Conservation (phyloP, 2,797 vertebrate species). For the Glyptemys insculpta region DNA sequence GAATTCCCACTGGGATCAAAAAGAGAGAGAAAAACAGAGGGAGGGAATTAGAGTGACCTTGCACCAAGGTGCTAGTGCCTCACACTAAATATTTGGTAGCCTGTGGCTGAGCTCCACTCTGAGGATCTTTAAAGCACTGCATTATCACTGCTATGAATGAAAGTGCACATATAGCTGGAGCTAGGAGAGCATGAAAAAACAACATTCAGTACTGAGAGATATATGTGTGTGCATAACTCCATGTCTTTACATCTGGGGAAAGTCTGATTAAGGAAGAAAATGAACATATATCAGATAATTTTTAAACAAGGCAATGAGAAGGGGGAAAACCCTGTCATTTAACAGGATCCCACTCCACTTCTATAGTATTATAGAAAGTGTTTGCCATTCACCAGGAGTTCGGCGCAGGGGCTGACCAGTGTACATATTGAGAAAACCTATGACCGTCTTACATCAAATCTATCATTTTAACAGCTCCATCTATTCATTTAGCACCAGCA, state of each 20-base stretch:
- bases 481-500: neutral
- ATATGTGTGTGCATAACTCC: neutral
- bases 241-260: neutral
- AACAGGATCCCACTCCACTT: neutral
- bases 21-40: slow-evolving; percentile 60
- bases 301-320: neutral
- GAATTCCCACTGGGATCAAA: slow-evolving; percentile 81
- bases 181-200: slow-evolving; percentile 31
- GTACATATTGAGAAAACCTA: neutral
- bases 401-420: neutral
- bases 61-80: slow-evolving; percentile 78
- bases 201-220: neutral
- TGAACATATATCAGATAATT: neutral
- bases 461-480: neutral
- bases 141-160: slow-evolving; percentile 41
- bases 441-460: neutral
- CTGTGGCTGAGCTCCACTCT: slow-evolving; percentile 84
- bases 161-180: neutral
- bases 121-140: slow-evolving; percentile 83
- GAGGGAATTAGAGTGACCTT: slow-evolving; percentile 79
- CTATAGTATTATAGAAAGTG: neutral
- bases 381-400: neutral
- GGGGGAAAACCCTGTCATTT: neutral
- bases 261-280: neutral
- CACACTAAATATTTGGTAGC: slow-evolving; percentile 42